These are phyloP conservation scores for Lagria hirta DNA, from an alignment of 2,888 invertebrate genomes.

Conservation along the genomic window DNA sequence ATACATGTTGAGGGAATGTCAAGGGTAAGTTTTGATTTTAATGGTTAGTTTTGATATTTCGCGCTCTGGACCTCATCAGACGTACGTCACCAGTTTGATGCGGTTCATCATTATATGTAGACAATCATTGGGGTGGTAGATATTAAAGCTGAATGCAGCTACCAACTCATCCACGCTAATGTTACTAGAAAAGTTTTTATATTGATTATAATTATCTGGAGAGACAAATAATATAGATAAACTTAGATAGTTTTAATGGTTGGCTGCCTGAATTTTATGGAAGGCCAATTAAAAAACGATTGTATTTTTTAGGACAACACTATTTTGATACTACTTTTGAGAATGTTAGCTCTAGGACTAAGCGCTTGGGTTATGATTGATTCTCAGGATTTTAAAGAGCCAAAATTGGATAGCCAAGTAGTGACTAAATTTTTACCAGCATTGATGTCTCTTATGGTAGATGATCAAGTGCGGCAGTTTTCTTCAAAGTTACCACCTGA, in stretches of 20 bases:
- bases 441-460: conserved; percentile 90
- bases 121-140: too few relatives aligned
- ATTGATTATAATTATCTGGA: too few relatives aligned
- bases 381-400: conserved; percentile 92
- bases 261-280: too few relatives aligned
- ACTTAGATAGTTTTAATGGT: too few relatives aligned
- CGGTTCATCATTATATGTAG: background rate
- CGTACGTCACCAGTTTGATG: conserved; percentile 3
- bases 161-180: too few relatives aligned
- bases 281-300: too few relatives aligned
- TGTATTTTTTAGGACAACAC: conserved; percentile 78
- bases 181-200: too few relatives aligned
- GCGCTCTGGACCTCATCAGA: too few relatives aligned
- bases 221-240: too few relatives aligned
- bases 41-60: background rate
- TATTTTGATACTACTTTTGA: conserved; percentile 80
- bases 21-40: conserved; percentile 56
- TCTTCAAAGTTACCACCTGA: conserved; percentile 88
- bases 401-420: conserved; percentile 88
- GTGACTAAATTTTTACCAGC: conserved; percentile 94
- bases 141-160: too few relatives aligned
- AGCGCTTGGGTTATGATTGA: conserved; percentile 98
- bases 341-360: conserved; percentile 90
- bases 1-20: conserved; percentile 89
- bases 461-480: conserved; percentile 80